Evolutionary conservation across 2,113 vertebrate genomes (phyloP), one percentile per base, ranked within the genome.

Genomic region (Heterotis niloticus): DNA sequence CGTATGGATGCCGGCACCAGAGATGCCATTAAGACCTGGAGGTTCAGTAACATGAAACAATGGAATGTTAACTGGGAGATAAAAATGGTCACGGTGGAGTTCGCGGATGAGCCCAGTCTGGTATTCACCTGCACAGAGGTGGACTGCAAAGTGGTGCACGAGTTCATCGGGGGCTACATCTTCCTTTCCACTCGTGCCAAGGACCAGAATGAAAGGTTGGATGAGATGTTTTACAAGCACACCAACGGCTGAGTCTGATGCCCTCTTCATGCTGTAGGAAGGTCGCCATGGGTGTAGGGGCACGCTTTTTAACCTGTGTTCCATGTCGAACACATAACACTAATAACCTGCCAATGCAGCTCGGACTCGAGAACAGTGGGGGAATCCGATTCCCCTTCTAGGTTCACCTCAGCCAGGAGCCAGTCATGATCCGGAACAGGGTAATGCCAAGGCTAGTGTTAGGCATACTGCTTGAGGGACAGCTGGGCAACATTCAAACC

Each of bases 21-120:
- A 9, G 98, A 99, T 0, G 96, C 98, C 16, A 94, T 98, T 86
- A 99, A 99, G 86, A 99, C 98, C 10, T 99, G 97, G 98, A 91
- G 97, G 62, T 97, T 99, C 90, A 98, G 96, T 92, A 99, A 99
- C 92, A 99, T 99, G 98, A 99, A 99, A 71, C 98, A 99, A 90
- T 99, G 98, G 98, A 99, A 99, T 0, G 97, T 99, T 52, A 99
- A 99, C 92, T 99, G 98, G 98, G 97, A 99, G 88, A 98, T 99
- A 23, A 99, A 99, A 92, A 98, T 98, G 97, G 98, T 99, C 79
- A 99, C 96, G 0, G 96, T 99, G 75, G 97, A 99, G 86, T 99
- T 99, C 4, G 96, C 96, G 0, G 98, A 98, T 7, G 97, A 99
- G 64, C 95, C 98, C 28, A 92, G 95, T 0, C 89, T 99, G 83